These are phyloP conservation scores for Psilopsiagon aurifrons DNA, from an alignment of 2,113 vertebrate species.

Conservation along the genomic window DNA sequence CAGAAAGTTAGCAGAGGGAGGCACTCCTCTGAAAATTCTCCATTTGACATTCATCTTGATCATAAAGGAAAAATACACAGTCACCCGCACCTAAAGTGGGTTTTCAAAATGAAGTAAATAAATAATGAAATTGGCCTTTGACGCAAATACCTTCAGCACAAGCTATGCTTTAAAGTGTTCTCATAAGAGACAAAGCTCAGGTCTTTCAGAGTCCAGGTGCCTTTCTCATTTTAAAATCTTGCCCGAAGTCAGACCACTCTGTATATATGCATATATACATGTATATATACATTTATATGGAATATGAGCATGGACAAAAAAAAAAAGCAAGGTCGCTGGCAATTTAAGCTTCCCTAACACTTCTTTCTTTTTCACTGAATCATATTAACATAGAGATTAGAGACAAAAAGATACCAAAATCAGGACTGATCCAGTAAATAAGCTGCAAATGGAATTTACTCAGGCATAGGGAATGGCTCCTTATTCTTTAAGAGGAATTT, in stretches of 20 bases:
- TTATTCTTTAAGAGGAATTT: background rate
- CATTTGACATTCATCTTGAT: background rate
- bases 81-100: fast-evolving
- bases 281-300: background rate
- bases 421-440: background rate
- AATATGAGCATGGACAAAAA: background rate
- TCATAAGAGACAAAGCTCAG: background rate
- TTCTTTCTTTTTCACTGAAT: background rate
- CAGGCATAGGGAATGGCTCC: constrained; percentile 24
- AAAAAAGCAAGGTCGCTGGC: background rate
- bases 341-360: background rate
- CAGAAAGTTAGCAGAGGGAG: background rate
- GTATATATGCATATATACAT: background rate
- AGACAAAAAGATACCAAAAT: background rate
- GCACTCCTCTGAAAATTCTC: background rate
- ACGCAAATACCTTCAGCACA: background rate
- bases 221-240: background rate
- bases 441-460: constrained; percentile 20
- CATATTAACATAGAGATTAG: background rate
- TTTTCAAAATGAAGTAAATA: background rate
- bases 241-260: background rate
- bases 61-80: background rate
- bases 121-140: background rate
- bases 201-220: background rate
- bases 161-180: background rate